Percentiles rank a stretch among this genome's conserved stretches.
Evolutionary conservation across 1,140 invertebrate genomes (phyloP).

Genomic region (Drosophila oshimai): DNA sequence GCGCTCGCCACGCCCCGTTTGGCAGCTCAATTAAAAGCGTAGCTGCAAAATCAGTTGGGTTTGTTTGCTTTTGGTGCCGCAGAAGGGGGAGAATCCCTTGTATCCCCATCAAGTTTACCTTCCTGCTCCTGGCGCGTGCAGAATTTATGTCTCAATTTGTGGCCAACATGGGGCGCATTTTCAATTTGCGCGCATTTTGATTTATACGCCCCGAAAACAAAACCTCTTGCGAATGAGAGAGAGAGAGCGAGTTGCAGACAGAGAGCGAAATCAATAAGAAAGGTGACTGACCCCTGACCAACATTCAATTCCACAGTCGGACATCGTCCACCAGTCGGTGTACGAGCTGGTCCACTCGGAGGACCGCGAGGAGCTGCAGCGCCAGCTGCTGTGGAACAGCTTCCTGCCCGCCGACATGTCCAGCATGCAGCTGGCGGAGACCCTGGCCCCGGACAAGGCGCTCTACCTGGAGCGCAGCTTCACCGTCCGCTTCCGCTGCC

Average conservation of each 20-base stretch:
- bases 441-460: conserved; percentile 91
- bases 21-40: conserved; percentile 79
- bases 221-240: conserved; percentile 21
- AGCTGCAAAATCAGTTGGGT: conserved; percentile 39
- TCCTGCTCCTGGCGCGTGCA: conserved; percentile 64
- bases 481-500: conserved; percentile 98
- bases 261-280: conserved; percentile 59
- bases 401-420: conserved; percentile 92
- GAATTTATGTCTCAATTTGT: conserved; percentile 81
- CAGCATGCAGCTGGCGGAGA: conserved; percentile 91
- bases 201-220: conserved; percentile 74
- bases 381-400: conserved; percentile 98
- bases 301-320: conserved; percentile 89
- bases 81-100: conserved; percentile 3
- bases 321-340: conserved; percentile 99
- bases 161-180: conserved; percentile 78
- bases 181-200: conserved; percentile 77
- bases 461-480: conserved; percentile 96
- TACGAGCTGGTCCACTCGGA: conserved; percentile 99
- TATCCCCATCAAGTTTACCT: background rate
- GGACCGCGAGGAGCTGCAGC: conserved; percentile 97
- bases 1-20: conserved; percentile 75
- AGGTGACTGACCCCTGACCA: conserved; percentile 30
- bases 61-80: conserved; percentile 40
- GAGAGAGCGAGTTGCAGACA: background rate